phyloP scores from a whole-genome alignment of 2,113 vertebrate species.

The Pitta sordida region DNA sequence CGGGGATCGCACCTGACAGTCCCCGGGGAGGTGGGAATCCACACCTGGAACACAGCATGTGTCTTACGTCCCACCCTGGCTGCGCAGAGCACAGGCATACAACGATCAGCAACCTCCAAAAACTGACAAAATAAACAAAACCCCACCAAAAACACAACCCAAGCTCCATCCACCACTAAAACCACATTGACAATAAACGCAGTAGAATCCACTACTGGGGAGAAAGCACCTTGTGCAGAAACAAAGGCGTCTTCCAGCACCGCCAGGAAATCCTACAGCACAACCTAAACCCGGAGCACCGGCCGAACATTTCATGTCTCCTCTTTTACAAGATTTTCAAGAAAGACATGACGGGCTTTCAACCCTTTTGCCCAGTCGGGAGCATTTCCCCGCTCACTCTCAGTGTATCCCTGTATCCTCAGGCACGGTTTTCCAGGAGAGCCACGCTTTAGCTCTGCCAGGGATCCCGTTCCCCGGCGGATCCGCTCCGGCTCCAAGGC shows the following conservation, averaged over 20 bases:
- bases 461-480: background rate
- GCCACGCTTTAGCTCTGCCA: background rate
- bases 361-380: too few relatives aligned
- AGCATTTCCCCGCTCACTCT: background rate
- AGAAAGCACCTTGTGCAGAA: background rate
- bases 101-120: background rate
- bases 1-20: rapidly evolving
- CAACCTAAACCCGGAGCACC: rapidly evolving
- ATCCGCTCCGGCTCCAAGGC: background rate
- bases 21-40: rapidly evolving
- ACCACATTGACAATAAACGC: too few relatives aligned
- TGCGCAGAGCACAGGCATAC: background rate
- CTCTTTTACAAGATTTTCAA: rapidly evolving
- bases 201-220: rapidly evolving
- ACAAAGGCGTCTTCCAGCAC: background rate
- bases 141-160: rapidly evolving
- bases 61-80: rapidly evolving
- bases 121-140: background rate
- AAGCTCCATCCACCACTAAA: background rate
- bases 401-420: background rate
- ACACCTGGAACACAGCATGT: rapidly evolving
- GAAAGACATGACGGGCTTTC: rapidly evolving
- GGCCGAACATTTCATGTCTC: rapidly evolving
- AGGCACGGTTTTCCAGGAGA: rapidly evolving
- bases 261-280: too few relatives aligned